Conservation (phyloP, 2,888 invertebrate species). For the Lamellibrachia satsuma region DNA sequence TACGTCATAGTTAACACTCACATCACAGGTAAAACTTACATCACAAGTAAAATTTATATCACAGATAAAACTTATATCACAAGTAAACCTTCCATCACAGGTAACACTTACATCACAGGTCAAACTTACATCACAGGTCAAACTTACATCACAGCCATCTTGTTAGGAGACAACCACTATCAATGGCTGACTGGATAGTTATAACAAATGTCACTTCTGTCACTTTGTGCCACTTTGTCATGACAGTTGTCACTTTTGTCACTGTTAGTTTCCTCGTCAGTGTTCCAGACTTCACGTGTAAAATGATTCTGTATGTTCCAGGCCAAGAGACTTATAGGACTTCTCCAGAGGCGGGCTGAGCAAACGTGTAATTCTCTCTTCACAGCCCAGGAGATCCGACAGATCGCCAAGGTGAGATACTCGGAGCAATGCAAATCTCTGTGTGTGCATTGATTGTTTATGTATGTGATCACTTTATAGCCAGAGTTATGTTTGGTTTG, state of each 20-base stretch:
- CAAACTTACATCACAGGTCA: neutral
- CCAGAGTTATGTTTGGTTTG: too few relatives aligned
- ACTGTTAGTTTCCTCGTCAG: too few relatives aligned
- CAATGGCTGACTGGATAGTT: too few relatives aligned
- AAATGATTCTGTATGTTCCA: conserved; percentile 33
- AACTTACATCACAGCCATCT: too few relatives aligned
- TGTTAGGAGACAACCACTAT: too few relatives aligned
- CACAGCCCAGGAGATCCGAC: conserved; percentile 79
- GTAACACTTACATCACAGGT: neutral
- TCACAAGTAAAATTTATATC: neutral
- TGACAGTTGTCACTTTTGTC: neutral
- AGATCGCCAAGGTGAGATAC: conserved; percentile 71
- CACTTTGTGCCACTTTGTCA: neutral
- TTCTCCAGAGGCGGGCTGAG: conserved; percentile 75
- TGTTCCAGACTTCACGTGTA: too few relatives aligned
- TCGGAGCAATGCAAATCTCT: neutral
- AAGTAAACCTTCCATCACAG: neutral
- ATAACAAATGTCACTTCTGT: neutral
- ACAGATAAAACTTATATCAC: too few relatives aligned
- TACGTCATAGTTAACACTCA: neutral
- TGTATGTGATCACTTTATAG: neutral
- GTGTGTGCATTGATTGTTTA: neutral
- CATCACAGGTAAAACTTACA: neutral
- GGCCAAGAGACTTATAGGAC: conserved; percentile 78
- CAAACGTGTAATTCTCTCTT: conserved; percentile 78